Evolutionary conservation across 2,888 invertebrate species (phyloP).

Genomic region (Limulus polyphemus): DNA sequence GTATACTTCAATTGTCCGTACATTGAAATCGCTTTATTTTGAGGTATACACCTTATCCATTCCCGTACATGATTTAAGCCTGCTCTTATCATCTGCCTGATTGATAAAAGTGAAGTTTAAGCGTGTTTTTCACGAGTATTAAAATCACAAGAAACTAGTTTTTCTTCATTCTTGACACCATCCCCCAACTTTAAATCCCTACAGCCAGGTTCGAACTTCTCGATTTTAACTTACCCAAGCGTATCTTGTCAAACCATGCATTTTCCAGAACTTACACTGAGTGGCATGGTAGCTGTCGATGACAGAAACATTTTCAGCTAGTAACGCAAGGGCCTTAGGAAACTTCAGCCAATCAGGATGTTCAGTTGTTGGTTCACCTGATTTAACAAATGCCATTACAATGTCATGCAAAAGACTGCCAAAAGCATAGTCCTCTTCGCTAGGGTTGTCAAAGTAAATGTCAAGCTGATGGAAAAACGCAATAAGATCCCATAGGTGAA

Average conservation of each 20-base stretch:
- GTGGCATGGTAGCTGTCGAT: conserved; percentile 24
- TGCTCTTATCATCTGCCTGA: no score
- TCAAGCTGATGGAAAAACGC: conserved; percentile 30
- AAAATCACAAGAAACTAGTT: no score
- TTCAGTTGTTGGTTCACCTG: conserved; percentile 21
- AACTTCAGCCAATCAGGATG: conserved; percentile 25
- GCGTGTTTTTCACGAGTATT: no score
- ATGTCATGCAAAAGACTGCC: conserved; percentile 27
- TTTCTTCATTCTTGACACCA: no score
- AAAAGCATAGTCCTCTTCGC: conserved; percentile 26
- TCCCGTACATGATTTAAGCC: no score
- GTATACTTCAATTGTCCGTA: no score
- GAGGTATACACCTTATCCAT: no score
- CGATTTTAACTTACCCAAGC: conserved; percentile 29
- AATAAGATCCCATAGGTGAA: conserved; percentile 30
- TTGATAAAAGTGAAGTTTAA: no score
- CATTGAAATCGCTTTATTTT: no score
- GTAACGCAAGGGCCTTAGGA: conserved; percentile 26
- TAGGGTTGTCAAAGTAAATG: conserved; percentile 24
- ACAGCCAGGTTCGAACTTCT: no score
- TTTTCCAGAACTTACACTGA: conserved; percentile 30
- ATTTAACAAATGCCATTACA: conserved; percentile 28
- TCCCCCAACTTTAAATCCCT: no score
- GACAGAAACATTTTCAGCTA: conserved; percentile 22
- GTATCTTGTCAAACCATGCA: conserved; percentile 29